Evolutionary conservation across 2,113 vertebrate species (phyloP), one percentile per base, ranked within the genome.

Genomic region (Vombatus ursinus): DNA sequence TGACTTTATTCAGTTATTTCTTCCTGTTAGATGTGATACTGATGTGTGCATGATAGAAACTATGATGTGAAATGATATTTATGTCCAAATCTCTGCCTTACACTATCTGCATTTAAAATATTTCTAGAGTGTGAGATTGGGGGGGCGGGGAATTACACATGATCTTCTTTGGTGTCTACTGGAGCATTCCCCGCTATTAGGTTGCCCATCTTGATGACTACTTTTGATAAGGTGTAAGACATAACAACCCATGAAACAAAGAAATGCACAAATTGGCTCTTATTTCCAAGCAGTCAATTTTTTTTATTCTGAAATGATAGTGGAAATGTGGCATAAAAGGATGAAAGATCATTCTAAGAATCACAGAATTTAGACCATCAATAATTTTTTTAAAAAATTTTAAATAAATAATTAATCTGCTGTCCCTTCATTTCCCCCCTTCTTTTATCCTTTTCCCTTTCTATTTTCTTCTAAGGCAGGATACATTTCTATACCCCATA

Each of bases 61-160:
- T 61, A 94, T 68, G 95, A 52, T 49, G 77, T 89, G 57, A 94
- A 97, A 93, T 92, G 77, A 97, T 92, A 93, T n/a, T 53, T 94
- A 77, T 44, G 91, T 90, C 95, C 8, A 93, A 25, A 68, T 48
- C 68, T 50, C 50, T 89, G 89, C 12, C 16, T 91, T 47, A 84
- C 95, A 91, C 57, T 61, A 94, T 49, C n/a, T 90, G 48, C 3
- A 77, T 93, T 91, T 50, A 14, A 95, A 94, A 48, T 84, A 61
- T 77, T 44, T 48, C 24, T 31, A 91, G 0, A 25, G 16, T 9
- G 50, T 95, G 25, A 92, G 91, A 94, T 84, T 93, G 24, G n/a
- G 47, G 61, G 92, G 22, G 91, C 44, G 16, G 16, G n/a, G 16
- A n/a, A 8, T 8, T n/a, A 14, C 28, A 44, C 4, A n/a, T n/a